Evolutionary conservation across 1,140 invertebrate genomes (phyloP).

Genomic region (Trinorchestia longiramus): DNA sequence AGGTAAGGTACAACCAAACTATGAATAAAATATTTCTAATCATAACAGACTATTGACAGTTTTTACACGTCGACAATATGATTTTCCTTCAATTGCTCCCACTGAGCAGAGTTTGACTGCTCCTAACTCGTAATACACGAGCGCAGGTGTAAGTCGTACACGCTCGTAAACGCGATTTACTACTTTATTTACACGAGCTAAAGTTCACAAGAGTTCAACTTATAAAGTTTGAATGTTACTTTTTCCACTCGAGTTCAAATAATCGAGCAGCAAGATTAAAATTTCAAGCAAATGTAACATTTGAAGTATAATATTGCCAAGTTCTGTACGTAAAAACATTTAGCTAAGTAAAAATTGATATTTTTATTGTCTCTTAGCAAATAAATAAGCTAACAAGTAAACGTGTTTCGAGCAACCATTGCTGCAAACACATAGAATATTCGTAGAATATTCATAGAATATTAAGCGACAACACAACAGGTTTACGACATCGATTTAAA

Average conservation of each 20-base stretch:
- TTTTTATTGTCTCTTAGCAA: neutral
- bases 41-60: constrained; percentile 17
- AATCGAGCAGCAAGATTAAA: neutral
- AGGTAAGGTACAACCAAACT: constrained; percentile 11
- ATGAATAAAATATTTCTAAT: constrained; percentile 29
- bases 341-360: neutral
- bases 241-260: too few species aligned
- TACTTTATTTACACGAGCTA: too few species aligned
- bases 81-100: neutral
- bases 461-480: neutral
- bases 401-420: neutral
- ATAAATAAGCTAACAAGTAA: neutral
- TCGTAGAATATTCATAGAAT: neutral
- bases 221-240: too few species aligned
- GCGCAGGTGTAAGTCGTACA: neutral
- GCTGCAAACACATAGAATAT: neutral
- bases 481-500: neutral
- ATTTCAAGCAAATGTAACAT: neutral
- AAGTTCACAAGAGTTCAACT: too few species aligned
- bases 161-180: too few species aligned
- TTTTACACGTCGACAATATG: neutral
- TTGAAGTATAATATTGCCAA: neutral
- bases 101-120: neutral
- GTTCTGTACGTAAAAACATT: neutral
- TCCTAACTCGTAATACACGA: neutral